A percentile compares a stretch with the other conserved stretches of the same genome.
Evolutionary conservation across 1,140 invertebrate species (phyloP).

Genomic region (Trichomalopsis sarcophagae): DNA sequence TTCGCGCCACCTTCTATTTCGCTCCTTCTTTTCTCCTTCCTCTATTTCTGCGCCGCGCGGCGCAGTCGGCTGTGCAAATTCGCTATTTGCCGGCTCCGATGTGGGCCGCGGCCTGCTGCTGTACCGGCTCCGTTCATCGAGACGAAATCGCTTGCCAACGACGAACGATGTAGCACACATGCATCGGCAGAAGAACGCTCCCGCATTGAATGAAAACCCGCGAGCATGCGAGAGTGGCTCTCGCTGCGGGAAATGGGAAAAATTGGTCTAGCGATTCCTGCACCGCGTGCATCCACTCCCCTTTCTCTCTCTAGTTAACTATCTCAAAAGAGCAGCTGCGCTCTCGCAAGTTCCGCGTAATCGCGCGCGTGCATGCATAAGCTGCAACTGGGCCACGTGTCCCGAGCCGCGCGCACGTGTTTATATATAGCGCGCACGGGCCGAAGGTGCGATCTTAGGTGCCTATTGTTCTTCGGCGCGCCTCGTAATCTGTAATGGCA

Average conservation of each 20-base stretch:
- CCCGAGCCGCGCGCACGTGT: neutral
- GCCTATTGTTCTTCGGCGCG: neutral
- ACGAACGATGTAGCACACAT: too few relatives aligned
- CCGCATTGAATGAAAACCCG: too few relatives aligned
- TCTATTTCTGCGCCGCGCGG: too few relatives aligned
- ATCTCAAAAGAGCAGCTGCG: neutral
- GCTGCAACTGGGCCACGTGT: neutral
- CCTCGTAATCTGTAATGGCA: constrained; percentile 22
- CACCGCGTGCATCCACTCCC: neutral
- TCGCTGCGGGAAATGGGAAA: neutral
- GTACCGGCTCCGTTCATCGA: too few relatives aligned
- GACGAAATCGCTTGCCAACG: too few relatives aligned
- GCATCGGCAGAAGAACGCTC: too few relatives aligned
- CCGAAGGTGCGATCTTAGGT: neutral
- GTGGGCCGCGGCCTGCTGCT: too few relatives aligned
- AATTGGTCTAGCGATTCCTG: neutral
- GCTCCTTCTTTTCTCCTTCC: neutral
- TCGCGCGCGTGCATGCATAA: neutral
- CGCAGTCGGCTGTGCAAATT: neutral
- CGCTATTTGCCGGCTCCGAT: too few relatives aligned
- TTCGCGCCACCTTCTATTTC: constrained; percentile 1
- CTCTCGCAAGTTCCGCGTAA: constrained; percentile 15
- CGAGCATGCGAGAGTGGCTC: too few relatives aligned
- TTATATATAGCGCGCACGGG: neutral
- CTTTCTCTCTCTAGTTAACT: neutral